These are phyloP conservation scores for Siniperca knerii DNA, from an alignment of 2,113 vertebrate genomes.

Conservation along the genomic window DNA sequence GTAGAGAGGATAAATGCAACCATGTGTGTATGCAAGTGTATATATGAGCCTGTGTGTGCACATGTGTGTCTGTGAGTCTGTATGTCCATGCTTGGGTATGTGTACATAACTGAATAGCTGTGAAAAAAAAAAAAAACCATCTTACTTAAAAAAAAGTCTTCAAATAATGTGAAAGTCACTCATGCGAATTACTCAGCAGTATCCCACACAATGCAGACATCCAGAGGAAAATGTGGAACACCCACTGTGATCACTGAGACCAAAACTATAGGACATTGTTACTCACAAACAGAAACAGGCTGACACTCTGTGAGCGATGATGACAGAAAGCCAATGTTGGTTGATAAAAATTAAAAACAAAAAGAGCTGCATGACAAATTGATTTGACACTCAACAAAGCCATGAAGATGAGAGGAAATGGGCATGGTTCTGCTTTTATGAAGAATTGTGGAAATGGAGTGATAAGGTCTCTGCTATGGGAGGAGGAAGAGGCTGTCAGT, in stretches of 20 bases:
- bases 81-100: constrained; percentile 48
- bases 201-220: constrained; percentile 54
- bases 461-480: constrained; percentile 32
- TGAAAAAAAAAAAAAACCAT: constrained; percentile 16
- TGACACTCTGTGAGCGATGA: constrained; percentile 12
- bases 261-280: constrained; percentile 49
- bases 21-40: constrained; percentile 80
- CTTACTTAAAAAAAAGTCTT: constrained; percentile 31
- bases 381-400: constrained; percentile 44
- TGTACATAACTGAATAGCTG: constrained; percentile 52
- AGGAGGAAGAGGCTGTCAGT: constrained; percentile 33
- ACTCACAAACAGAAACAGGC: constrained; percentile 40
- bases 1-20: constrained; percentile 80
- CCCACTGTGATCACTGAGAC: constrained; percentile 66
- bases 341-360: constrained; percentile 58
- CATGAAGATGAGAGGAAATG: constrained; percentile 37
- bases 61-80: constrained; percentile 24
- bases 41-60: constrained; percentile 47
- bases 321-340: constrained; percentile 28
- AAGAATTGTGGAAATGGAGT: constrained; percentile 18
- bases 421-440: constrained; percentile 44
- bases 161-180: constrained; percentile 67
- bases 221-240: constrained; percentile 54
- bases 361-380: constrained; percentile 41
- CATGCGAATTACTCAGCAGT: constrained; percentile 48